phyloP scores from a whole-genome alignment of 2,797 vertebrate species.

The Sebastes hubbsi region DNA sequence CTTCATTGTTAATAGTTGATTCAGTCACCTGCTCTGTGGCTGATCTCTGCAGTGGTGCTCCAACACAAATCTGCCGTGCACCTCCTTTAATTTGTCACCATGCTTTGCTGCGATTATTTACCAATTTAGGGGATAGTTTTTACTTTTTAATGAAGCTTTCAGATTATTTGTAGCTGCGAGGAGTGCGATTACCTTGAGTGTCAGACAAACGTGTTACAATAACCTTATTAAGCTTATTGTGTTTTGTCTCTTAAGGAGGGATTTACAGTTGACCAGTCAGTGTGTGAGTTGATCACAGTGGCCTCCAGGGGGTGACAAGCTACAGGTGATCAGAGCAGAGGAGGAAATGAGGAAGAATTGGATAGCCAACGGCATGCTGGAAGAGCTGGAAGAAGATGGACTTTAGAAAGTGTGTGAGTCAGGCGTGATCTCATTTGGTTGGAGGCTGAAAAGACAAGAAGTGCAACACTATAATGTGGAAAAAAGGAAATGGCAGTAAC shows the following conservation, averaged over 20 bases:
- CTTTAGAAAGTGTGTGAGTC: constrained; percentile 25
- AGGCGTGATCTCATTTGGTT: constrained; percentile 32
- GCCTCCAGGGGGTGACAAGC: constrained; percentile 59
- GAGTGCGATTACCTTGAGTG: neutral
- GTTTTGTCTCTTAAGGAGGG: neutral
- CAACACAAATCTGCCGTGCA: constrained; percentile 2
- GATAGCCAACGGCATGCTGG: neutral
- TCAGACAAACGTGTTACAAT: neutral
- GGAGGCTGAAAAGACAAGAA: constrained; percentile 14
- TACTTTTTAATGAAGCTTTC: neutral
- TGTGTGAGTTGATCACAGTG: constrained; percentile 4
- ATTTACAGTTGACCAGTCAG: neutral
- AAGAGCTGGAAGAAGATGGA: constrained; percentile 3
- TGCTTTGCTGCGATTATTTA: neutral
- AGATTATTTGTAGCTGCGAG: neutral
- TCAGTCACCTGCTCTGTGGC: constrained; percentile 38
- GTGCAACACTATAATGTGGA: neutral
- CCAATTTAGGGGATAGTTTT: neutral
- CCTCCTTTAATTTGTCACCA: neutral
- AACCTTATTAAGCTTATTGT: constrained; percentile 1
- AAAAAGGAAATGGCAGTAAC: constrained; percentile 25
- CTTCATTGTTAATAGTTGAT: constrained; percentile 34
- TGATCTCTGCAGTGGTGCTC: constrained; percentile 6
- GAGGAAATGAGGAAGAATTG: neutral
- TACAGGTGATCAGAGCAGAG: constrained; percentile 32